Evolutionary conservation across 2,113 vertebrate species (phyloP).

Genomic region (Indicator maculatus): DNA sequence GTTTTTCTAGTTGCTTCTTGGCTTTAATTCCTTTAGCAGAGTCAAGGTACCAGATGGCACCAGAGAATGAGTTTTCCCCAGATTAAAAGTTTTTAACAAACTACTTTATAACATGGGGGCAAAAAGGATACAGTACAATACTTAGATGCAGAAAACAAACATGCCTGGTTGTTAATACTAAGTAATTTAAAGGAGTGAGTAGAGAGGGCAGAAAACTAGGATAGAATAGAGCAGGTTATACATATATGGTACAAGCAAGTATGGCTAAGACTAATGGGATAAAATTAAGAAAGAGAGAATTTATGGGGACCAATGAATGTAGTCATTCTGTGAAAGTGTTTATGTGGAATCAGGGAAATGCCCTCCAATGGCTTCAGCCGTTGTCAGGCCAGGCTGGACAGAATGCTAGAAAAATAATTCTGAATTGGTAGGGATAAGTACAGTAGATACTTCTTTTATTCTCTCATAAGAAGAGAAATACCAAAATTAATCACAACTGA

Average conservation of each 20-base stretch:
- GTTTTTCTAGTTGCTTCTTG: background rate
- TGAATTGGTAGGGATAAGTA: background rate
- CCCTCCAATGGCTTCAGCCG: background rate
- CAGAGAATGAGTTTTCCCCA: background rate
- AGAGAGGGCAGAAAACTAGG: background rate
- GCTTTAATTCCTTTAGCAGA: background rate
- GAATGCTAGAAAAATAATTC: background rate
- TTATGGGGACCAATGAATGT: background rate
- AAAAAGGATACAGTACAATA: background rate
- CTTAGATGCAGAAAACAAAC: background rate
- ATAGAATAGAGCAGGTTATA: background rate
- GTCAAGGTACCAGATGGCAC: background rate
- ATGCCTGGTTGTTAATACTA: background rate
- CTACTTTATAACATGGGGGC: background rate
- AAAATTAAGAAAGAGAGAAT: background rate
- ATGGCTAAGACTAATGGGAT: background rate
- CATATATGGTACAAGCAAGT: background rate
- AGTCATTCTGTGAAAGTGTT: background rate
- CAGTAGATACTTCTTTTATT: background rate
- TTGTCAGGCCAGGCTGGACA: background rate
- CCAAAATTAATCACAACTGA: background rate
- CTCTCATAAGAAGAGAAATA: background rate
- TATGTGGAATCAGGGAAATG: background rate
- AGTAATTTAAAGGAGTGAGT: background rate
- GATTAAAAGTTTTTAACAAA: background rate